phyloP scores from a whole-genome alignment of 2,113 vertebrate genomes.

The Sceloporus tristichus region DNA sequence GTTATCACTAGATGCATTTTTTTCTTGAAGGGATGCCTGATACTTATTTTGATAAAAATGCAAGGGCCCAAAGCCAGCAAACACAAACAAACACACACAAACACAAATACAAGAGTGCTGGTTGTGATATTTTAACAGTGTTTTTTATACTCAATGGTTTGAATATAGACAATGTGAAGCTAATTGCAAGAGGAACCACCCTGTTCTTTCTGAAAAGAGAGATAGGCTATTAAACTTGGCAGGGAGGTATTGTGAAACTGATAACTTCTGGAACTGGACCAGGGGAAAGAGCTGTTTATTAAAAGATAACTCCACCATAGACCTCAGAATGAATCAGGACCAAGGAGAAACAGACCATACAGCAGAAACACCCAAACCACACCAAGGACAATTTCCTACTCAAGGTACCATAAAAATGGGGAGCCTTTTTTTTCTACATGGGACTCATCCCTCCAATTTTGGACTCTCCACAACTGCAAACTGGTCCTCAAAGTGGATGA shows the following conservation, averaged over 20 bases:
- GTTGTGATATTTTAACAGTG: conserved; percentile 72
- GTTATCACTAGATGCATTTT: conserved; percentile 74
- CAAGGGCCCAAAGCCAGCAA: conserved; percentile 67
- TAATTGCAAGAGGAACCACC: conserved; percentile 77
- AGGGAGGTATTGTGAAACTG: too few species aligned
- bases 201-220: conserved; percentile 63
- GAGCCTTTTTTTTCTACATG: neutral
- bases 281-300: neutral
- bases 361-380: neutral
- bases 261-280: neutral
- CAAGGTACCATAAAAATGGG: neutral
- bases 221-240: neutral
- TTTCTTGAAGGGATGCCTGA: conserved; percentile 69
- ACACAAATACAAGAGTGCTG: conserved; percentile 55
- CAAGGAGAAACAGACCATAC: neutral
- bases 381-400: neutral
- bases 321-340: neutral
- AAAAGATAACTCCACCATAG: neutral
- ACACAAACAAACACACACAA: conserved; percentile 53
- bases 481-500: too few species aligned
- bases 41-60: conserved; percentile 76
- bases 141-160: conserved; percentile 77
- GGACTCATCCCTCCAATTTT: neutral
- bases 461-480: too few species aligned
- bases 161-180: conserved; percentile 79